Base-by-base conservation (phyloP, 2,797 vertebrate genomes). In the Hybognathus amarus region DNA sequence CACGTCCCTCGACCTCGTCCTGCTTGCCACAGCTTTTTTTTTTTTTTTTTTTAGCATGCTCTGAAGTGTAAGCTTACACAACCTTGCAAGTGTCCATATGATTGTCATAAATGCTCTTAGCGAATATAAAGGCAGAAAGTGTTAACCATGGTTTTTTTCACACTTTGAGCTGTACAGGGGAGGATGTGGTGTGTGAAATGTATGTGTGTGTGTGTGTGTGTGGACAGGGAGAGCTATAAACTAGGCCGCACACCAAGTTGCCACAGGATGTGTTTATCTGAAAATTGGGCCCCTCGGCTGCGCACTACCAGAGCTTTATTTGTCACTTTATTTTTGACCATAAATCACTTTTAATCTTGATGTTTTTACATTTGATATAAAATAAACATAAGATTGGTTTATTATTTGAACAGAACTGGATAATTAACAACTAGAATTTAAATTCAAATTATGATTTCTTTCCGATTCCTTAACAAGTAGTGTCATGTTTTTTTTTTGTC, bases 211-310 rank as follows among this genome's bases (percentile, higher is more conserved):
- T 66, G 38, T 82, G 59, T 86, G 77, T 80, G 85, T 84, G 79
- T 80, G 80, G 66, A 85, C 84, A 86, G 20, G 73, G 59, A 40
- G 67, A 86, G 84, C 61, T 79, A 63, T 77, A 87, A 77, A 86
- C 64, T 79, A 87, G 88, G 79, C 84, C 84, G 79, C 86, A 89
- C 63, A 85, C 64, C 68, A 69, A 83, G 85, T 52, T 88, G 85
- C 70, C 87, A 87, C 87, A 88, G 87, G 87, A 88, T 85, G 83
- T 88, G 64, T 78, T 88, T 85, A 87, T 88, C 83, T 87, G n/a
- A 83, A 85, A 88, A 85, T 81, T 54, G 84, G 85, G 87, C 87
- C 87, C 84, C 87, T 79, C 73, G 59, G 33, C 73, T 83, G 50
- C 52, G 36, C 18, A 8, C 75, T 80, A 66, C 52, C 81, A 82